Percentiles rank a stretch among this genome's conserved stretches.
phyloP scores from a whole-genome alignment of 2,797 vertebrate genomes.

The Sebastes goodei region DNA sequence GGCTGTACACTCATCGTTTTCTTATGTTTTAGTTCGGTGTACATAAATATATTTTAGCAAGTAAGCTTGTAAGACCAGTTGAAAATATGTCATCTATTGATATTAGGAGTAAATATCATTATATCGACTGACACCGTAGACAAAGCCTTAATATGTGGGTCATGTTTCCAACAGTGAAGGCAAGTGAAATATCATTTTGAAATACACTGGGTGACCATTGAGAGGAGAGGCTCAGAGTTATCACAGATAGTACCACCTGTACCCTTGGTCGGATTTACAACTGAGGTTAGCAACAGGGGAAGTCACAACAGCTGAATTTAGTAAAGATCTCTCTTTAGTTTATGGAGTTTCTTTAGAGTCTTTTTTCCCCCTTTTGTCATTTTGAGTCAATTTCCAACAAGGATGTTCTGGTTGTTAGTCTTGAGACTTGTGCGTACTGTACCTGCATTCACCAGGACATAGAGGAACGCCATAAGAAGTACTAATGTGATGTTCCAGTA shows the following conservation, averaged over 20 bases:
- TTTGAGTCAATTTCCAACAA: not conserved
- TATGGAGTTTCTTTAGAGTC: not conserved
- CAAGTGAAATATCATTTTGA: slow-evolving; percentile 6
- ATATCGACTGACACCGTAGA: not conserved
- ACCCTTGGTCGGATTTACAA: not conserved
- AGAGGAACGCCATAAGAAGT: not conserved
- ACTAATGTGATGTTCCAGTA: not conserved
- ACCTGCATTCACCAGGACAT: not conserved
- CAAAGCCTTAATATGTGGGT: not conserved
- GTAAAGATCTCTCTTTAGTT: not conserved
- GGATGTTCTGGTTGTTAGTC: not conserved
- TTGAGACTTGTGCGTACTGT: not conserved
- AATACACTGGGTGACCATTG: not conserved
- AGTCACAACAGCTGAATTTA: not conserved
- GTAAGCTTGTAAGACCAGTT: not conserved
- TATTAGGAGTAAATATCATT: not conserved
- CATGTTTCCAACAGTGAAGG: not conserved
- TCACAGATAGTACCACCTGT: not conserved
- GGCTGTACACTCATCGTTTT: not conserved
- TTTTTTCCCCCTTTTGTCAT: not conserved
- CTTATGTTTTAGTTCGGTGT: not conserved
- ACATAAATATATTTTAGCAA: not conserved
- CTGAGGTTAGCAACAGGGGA: not conserved
- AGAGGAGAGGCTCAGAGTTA: not conserved
- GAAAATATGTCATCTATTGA: not conserved